Evolutionary conservation across 2,113 vertebrate species (phyloP).

Genomic region (Phocoena sinus): DNA sequence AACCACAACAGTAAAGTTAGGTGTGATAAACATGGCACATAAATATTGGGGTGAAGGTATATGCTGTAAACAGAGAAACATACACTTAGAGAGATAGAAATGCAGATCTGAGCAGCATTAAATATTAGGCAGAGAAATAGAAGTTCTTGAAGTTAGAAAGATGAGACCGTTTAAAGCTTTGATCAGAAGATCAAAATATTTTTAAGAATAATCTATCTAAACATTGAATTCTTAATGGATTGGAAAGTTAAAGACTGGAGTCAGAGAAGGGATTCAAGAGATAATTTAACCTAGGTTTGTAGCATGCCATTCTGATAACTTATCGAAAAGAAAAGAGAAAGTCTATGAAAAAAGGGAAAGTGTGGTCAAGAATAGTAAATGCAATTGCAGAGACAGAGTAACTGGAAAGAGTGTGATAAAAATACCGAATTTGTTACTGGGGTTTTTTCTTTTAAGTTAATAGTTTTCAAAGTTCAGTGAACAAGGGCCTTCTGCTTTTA

Average conservation of each 20-base stretch:
- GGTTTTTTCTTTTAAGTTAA: background rate
- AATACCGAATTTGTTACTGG: background rate
- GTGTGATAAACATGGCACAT: background rate
- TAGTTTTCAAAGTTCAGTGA: background rate
- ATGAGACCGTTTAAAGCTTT: background rate
- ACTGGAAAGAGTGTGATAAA: background rate
- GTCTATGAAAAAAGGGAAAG: background rate
- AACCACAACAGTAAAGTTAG: background rate
- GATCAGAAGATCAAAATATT: background rate
- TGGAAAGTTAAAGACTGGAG: background rate
- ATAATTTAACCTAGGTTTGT: background rate
- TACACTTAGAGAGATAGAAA: background rate
- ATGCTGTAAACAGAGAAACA: background rate
- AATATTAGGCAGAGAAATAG: background rate
- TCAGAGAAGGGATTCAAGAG: background rate
- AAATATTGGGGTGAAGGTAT: background rate
- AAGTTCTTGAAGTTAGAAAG: background rate
- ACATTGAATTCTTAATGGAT: background rate
- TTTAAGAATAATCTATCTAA: background rate
- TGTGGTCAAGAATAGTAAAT: background rate
- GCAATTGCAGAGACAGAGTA: background rate
- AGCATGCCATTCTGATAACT: background rate
- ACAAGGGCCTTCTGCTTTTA: background rate
- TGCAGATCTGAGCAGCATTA: background rate
- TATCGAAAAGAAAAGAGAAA: background rate